Base-by-base conservation (phyloP, 2,797 vertebrate species). In the Nyctalus aviator region DNA sequence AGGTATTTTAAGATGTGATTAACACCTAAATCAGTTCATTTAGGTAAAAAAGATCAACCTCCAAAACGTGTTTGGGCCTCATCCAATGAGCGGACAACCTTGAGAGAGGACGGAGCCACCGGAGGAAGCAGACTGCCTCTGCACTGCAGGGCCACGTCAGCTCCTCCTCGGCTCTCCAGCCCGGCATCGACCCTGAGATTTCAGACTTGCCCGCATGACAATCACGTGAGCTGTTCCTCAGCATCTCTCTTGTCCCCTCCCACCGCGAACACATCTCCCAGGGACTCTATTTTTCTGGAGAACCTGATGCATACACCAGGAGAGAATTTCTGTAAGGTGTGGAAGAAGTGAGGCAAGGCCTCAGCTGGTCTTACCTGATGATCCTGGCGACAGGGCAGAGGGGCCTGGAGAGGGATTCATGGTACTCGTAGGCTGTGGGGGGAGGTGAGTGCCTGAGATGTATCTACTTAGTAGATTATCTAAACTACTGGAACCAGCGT, bases 341-440 rank as follows among this genome's bases (percentile, higher is more conserved):
- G 92, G 64, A 91, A 81, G 27, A 95, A 97, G 93, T 8, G 72
- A 48, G 55, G 93, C 9, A 77, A 32, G 3, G 76, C 48, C 55
- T 76, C 76, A 75, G 50, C 20, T 48, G 41, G 73, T 27, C 94
- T 98, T 99, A 99, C 99, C 99, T 99, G 99, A 99, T 92, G 99
- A 99, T 93, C 99, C 99, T 88, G 99, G 99, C 46, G 99, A 99
- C 13, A 99, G 99, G 77, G 99, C 99, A 78, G 99, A 99, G 91
- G 99, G 99, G 96, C 98, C 99, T 30, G 99, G 99, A n/a, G 99
- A 99, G 21, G 99, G 98, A 97, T 99, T 99, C 98, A 99, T 99
- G 96, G 99, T 99, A 94, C 98, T 98, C 41, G 98, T 98, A 59
- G 98, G 98, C 25, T 99, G 98, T 64, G 98, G 98, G 73, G 99